Percentiles rank a stretch among this genome's conserved stretches.
Conservation (phyloP, 2,113 vertebrate species). For the Pongo abelii region DNA sequence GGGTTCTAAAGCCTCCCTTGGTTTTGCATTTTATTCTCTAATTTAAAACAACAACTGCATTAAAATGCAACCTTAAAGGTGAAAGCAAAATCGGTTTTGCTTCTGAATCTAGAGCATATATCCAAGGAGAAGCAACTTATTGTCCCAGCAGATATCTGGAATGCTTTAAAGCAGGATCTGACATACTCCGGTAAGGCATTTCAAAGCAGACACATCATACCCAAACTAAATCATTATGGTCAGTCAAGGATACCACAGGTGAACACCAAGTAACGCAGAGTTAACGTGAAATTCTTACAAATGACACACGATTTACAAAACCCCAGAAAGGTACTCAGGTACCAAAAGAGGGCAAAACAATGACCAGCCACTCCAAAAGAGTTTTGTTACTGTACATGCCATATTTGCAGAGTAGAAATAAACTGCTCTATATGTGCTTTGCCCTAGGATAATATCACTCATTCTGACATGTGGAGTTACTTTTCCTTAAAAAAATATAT, state of each 20-base stretch:
- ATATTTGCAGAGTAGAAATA: slow-evolving; percentile 48
- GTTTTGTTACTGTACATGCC: slow-evolving; percentile 56
- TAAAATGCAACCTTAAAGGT: not conserved
- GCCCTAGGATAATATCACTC: slow-evolving; percentile 47
- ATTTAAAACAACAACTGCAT: slow-evolving; percentile 34
- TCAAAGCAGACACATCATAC: slow-evolving; percentile 66
- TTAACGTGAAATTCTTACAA: slow-evolving; percentile 1
- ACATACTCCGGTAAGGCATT: slow-evolving; percentile 61
- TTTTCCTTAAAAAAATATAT: slow-evolving; percentile 59
- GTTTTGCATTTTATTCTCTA: slow-evolving; percentile 33
- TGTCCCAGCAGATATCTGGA: slow-evolving; percentile 47
- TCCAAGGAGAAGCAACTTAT: not conserved
- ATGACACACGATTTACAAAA: slow-evolving; percentile 51
- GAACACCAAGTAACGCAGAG: slow-evolving; percentile 54
- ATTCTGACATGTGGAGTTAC: slow-evolving; percentile 13
- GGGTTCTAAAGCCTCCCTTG: slow-evolving; percentile 27
- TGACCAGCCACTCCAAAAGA: slow-evolving; percentile 26
- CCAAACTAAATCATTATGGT: not conserved
- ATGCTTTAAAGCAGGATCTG: slow-evolving; percentile 28
- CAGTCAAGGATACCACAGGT: slow-evolving; percentile 3
- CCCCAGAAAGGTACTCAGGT: slow-evolving; percentile 41
- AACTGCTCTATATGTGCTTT: slow-evolving; percentile 23
- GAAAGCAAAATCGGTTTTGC: slow-evolving; percentile 53
- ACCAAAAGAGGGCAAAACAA: slow-evolving; percentile 40
- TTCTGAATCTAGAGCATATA: slow-evolving; percentile 50